These are phyloP conservation scores for Iphiclides podalirius DNA, from an alignment of 2,888 invertebrate genomes.

Conservation along the genomic window DNA sequence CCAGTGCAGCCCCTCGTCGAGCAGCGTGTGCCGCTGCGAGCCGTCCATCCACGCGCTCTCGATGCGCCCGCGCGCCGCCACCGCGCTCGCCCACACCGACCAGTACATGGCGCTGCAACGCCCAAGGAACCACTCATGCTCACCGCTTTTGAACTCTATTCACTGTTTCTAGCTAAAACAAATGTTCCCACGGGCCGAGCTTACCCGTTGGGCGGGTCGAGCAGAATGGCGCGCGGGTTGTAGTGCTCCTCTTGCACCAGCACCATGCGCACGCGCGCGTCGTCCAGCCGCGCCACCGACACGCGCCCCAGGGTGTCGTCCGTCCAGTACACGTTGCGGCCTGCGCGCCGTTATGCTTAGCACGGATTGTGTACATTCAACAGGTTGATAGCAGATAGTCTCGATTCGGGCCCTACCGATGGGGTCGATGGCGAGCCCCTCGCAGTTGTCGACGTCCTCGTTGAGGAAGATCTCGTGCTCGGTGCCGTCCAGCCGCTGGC, in stretches of 20 bases:
- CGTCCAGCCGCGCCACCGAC: conserved; percentile 83
- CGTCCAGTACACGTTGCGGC: conserved; percentile 89
- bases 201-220: conserved; percentile 84
- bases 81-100: conserved; percentile 83
- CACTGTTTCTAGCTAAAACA: too few relatives aligned
- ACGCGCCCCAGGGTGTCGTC: conserved; percentile 85
- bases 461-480: conserved; percentile 79
- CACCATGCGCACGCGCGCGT: conserved; percentile 67
- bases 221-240: conserved; percentile 81
- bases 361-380: too few relatives aligned
- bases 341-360: too few relatives aligned
- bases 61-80: conserved; percentile 76
- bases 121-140: too few relatives aligned
- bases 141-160: too few relatives aligned
- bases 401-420: too few relatives aligned
- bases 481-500: conserved; percentile 82
- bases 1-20: conserved; percentile 81
- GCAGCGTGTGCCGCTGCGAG: conserved; percentile 75
- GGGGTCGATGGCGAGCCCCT: conserved; percentile 88
- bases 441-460: conserved; percentile 82
- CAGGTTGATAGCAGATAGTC: too few relatives aligned
- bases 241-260: conserved; percentile 81
- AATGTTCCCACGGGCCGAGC: too few relatives aligned
- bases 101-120: conserved; percentile 83
- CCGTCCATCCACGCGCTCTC: conserved; percentile 89